These are phyloP conservation scores for Hydropotes inermis DNA, from an alignment of 2,113 vertebrate species.

Conservation along the genomic window DNA sequence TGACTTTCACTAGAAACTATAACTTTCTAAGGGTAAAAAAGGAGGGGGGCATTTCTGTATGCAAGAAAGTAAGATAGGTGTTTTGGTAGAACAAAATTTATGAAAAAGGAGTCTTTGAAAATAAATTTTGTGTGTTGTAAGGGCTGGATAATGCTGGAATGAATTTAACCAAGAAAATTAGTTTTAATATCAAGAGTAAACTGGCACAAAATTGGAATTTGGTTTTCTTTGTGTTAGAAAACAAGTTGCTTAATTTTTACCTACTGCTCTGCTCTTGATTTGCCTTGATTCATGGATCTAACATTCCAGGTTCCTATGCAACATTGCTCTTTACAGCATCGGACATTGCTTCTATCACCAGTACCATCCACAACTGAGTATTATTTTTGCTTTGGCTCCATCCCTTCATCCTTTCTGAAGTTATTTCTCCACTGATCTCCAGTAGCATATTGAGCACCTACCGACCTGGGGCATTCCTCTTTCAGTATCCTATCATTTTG, in stretches of 20 bases:
- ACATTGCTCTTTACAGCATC: too few species aligned
- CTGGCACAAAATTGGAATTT: background rate
- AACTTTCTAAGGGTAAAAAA: background rate
- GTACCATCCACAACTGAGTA: too few species aligned
- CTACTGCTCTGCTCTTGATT: background rate
- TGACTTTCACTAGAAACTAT: background rate
- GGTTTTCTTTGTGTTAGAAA: background rate
- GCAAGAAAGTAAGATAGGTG: background rate
- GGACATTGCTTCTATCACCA: too few species aligned
- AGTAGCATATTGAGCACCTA: too few species aligned
- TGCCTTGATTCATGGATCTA: too few species aligned
- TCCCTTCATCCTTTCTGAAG: too few species aligned
- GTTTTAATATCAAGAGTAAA: background rate
- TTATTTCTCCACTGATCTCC: too few species aligned
- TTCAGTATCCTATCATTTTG: too few species aligned
- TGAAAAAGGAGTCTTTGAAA: background rate
- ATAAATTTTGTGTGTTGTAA: background rate
- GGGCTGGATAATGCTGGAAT: background rate
- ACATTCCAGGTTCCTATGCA: too few species aligned
- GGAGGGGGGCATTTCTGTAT: background rate
- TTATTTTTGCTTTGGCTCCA: too few species aligned
- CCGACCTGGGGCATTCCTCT: too few species aligned
- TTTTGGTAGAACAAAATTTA: background rate
- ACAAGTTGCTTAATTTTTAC: background rate
- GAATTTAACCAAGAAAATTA: background rate